A percentile compares a stretch with the other conserved stretches of the same genome.
Evolutionary conservation across 2,888 invertebrate genomes (phyloP).

Genomic region (Agrilus cyanescens): DNA sequence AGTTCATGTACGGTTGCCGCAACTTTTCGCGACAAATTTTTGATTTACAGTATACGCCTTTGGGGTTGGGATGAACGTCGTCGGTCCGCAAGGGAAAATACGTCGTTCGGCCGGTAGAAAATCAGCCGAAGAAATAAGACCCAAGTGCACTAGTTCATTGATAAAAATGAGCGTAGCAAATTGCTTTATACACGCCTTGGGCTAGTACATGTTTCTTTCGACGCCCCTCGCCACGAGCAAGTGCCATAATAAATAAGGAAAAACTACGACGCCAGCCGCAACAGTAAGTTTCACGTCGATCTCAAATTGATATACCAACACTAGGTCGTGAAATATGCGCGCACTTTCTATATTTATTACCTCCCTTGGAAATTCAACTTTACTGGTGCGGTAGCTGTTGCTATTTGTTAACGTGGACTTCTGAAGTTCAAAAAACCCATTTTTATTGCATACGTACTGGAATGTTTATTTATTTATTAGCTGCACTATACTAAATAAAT

Average conservation of each 20-base stretch:
- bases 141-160: conserved; percentile 31
- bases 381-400: too few species aligned
- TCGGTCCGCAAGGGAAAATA: too few species aligned
- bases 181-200: conserved; percentile 34
- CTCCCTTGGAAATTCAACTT: conserved; percentile 4
- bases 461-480: too few species aligned
- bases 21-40: too few species aligned
- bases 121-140: conserved; percentile 13
- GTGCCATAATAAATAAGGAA: conserved; percentile 31
- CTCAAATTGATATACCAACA: conserved; percentile 22
- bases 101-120: background rate
- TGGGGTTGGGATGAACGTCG: too few species aligned
- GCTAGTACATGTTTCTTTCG: conserved; percentile 22
- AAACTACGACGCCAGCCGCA: conserved; percentile 9
- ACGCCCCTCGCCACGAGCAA: conserved; percentile 14
- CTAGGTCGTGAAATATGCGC: conserved; percentile 18
- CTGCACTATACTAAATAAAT: too few species aligned
- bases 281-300: conserved; percentile 18
- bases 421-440: too few species aligned
- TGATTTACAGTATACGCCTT: too few species aligned
- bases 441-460: too few species aligned
- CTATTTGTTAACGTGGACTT: too few species aligned
- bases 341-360: conserved; percentile 14
- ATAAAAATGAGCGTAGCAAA: conserved; percentile 35
- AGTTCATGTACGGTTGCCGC: too few species aligned